These are phyloP conservation scores for Caenorhabditis sp. DNA, from an alignment of 2,888 invertebrate genomes.

Conservation along the genomic window DNA sequence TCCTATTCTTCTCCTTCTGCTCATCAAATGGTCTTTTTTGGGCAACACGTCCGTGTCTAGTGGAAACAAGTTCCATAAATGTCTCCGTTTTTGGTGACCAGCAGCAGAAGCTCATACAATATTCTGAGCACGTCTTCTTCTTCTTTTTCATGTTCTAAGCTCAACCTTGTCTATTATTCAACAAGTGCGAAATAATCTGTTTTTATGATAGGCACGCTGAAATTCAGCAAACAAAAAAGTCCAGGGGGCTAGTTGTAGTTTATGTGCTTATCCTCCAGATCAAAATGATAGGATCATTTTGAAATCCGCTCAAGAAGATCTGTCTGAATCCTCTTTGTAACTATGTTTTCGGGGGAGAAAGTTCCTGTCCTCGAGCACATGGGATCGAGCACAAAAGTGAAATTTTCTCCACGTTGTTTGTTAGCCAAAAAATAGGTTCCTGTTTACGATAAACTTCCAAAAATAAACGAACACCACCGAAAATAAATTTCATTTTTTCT, in stretches of 20 bases:
- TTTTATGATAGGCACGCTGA: constrained; percentile 2
- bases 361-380: constrained; percentile 3
- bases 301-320: constrained; percentile 5
- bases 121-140: constrained; percentile 55
- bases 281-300: constrained; percentile 1
- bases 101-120: constrained; percentile 32
- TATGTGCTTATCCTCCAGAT: constrained; percentile 10
- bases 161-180: constrained; percentile 51
- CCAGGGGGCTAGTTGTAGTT: constrained; percentile 7
- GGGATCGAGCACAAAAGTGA: constrained; percentile 2
- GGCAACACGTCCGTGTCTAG: constrained; percentile 9
- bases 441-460: neutral
- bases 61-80: constrained; percentile 42
- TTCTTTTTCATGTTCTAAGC: constrained; percentile 49
- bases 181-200: constrained; percentile 48
- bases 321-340: constrained; percentile 8
- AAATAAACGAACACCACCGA: neutral
- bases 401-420: neutral
- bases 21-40: constrained; percentile 11
- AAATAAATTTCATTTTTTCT: constrained; percentile 2
- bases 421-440: neutral
- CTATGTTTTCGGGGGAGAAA: neutral
- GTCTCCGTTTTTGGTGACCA: constrained; percentile 50
- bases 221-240: neutral
- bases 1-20: constrained; percentile 20